These are phyloP conservation scores for Cistogaster globosa DNA, from an alignment of 2,888 invertebrate genomes.

Conservation along the genomic window DNA sequence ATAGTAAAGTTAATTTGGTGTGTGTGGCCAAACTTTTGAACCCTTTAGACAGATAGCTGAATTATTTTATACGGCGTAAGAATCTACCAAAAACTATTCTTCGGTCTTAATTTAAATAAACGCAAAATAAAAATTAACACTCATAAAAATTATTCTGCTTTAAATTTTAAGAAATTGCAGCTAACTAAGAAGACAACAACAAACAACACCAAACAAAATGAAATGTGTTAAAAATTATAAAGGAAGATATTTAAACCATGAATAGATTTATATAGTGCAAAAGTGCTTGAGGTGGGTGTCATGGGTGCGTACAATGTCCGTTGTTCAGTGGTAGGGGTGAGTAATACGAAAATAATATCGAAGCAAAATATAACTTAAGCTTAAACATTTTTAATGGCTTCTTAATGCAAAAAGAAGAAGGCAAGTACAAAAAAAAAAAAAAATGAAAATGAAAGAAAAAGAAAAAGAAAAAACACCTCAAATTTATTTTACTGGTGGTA, in stretches of 20 bases:
- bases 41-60: too few relatives aligned
- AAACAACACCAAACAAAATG: slow-evolving; percentile 42
- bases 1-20: too few relatives aligned
- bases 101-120: too few relatives aligned
- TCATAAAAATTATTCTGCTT: slow-evolving; percentile 70
- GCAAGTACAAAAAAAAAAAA: not conserved
- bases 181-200: slow-evolving; percentile 26
- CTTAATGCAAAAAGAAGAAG: not conserved
- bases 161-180: slow-evolving; percentile 60
- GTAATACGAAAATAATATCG: slow-evolving; percentile 10
- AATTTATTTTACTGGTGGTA: slow-evolving; percentile 1
- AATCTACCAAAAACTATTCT: too few relatives aligned
- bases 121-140: not conserved
- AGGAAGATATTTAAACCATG: slow-evolving; percentile 23
- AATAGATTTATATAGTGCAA: slow-evolving; percentile 25
- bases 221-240: slow-evolving; percentile 19
- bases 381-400: slow-evolving; percentile 55
- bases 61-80: too few relatives aligned
- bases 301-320: too few relatives aligned
- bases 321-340: not conserved
- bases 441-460: not conserved
- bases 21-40: too few relatives aligned
- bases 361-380: slow-evolving; percentile 29
- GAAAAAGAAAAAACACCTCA: not conserved
- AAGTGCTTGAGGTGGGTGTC: slow-evolving; percentile 6